These are phyloP conservation scores for Chlorops oryzae DNA, from an alignment of 1,140 invertebrate species.

Conservation along the genomic window DNA sequence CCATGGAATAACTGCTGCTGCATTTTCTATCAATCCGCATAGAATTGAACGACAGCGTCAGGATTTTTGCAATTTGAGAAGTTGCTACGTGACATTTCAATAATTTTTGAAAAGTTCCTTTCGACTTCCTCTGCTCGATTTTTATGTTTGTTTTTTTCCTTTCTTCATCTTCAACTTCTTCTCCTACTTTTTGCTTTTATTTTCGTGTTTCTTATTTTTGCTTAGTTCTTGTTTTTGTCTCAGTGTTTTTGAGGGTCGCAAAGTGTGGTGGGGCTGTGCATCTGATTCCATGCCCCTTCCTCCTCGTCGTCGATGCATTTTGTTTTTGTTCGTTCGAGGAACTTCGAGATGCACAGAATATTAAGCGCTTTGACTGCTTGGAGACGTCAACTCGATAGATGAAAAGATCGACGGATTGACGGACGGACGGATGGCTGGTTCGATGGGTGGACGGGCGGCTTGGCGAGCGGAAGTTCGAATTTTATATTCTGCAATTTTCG, in stretches of 20 bases:
- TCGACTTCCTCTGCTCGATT: conserved; percentile 23
- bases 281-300: neutral
- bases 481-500: conserved; percentile 48
- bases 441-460: neutral
- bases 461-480: conserved; percentile 35
- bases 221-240: conserved; percentile 13
- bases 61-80: conserved; percentile 49
- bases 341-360: neutral
- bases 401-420: too few species aligned
- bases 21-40: conserved; percentile 42
- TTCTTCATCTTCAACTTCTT: conserved; percentile 1
- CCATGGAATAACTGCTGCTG: neutral
- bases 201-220: conserved; percentile 10
- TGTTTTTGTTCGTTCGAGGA: neutral
- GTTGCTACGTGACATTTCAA: conserved; percentile 48
- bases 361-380: conserved; percentile 1
- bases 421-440: neutral
- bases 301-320: neutral
- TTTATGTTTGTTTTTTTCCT: conserved; percentile 10
- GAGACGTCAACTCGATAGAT: too few species aligned
- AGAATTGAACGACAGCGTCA: conserved; percentile 48
- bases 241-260: conserved; percentile 18
- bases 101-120: conserved; percentile 47
- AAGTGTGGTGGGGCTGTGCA: too few species aligned
- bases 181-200: conserved; percentile 7